phyloP scores from a whole-genome alignment of 2,797 vertebrate species.

The Poeciliopsis presidionis region DNA sequence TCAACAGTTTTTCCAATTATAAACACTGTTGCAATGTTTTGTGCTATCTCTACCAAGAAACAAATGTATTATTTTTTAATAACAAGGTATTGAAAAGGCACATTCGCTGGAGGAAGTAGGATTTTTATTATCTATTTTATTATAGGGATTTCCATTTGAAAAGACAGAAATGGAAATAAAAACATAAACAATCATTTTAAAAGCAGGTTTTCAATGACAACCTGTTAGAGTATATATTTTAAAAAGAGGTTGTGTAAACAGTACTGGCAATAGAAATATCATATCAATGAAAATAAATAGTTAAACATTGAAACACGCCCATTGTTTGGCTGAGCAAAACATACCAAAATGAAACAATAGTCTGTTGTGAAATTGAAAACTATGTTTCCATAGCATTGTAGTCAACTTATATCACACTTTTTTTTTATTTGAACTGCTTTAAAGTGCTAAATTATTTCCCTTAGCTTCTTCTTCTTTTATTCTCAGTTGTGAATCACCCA shows the following conservation, averaged over 20 bases:
- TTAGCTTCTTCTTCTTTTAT: background rate
- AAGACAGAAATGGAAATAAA: background rate
- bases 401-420: background rate
- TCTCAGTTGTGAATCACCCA: background rate
- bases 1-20: background rate
- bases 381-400: background rate
- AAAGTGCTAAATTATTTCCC: background rate
- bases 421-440: background rate
- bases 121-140: background rate
- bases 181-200: background rate
- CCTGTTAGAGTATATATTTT: background rate
- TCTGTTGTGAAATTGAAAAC: background rate
- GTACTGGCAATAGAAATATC: background rate
- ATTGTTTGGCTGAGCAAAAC: background rate
- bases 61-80: background rate
- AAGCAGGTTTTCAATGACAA: background rate
- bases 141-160: background rate
- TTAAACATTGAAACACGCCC: background rate
- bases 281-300: background rate
- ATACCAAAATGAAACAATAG: background rate
- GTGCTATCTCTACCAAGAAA: background rate
- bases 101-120: background rate
- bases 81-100: background rate
- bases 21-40: background rate
- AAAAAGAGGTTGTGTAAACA: background rate